phyloP scores from a whole-genome alignment of 2,113 vertebrate genomes.

The Neopipo cinnamomea region DNA sequence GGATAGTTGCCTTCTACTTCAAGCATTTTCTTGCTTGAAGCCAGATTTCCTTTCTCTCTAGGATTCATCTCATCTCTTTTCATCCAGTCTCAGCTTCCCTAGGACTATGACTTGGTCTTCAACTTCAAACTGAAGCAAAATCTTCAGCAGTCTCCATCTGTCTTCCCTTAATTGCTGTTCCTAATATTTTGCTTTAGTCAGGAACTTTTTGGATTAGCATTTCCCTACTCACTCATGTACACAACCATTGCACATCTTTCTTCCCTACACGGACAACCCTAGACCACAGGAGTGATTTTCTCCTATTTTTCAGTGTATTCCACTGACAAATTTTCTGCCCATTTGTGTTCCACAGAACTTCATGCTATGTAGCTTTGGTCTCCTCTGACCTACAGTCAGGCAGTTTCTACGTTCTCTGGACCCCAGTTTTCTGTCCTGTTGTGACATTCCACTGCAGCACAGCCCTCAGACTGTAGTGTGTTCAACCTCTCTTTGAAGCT shows the following conservation, averaged over 20 bases:
- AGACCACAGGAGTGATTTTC: background rate
- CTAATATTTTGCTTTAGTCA: background rate
- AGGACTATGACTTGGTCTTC: background rate
- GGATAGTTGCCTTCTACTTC: background rate
- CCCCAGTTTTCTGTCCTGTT: background rate
- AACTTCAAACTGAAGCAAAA: background rate
- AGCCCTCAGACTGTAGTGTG: background rate
- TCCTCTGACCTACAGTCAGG: background rate
- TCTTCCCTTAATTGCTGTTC: background rate
- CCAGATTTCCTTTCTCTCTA: background rate
- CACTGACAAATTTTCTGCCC: background rate
- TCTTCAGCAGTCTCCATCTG: background rate
- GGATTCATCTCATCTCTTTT: background rate
- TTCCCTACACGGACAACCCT: background rate
- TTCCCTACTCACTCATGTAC: background rate
- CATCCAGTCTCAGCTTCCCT: background rate
- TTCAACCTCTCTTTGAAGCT: background rate
- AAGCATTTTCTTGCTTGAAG: background rate
- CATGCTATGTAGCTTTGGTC: background rate
- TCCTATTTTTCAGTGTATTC: background rate
- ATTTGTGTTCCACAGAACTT: background rate
- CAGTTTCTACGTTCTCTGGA: background rate
- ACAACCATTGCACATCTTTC: background rate
- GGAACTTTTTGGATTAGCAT: background rate
- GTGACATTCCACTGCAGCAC: background rate